Base-by-base conservation (phyloP, 2,888 invertebrate species). In the Arctia plantaginis region DNA sequence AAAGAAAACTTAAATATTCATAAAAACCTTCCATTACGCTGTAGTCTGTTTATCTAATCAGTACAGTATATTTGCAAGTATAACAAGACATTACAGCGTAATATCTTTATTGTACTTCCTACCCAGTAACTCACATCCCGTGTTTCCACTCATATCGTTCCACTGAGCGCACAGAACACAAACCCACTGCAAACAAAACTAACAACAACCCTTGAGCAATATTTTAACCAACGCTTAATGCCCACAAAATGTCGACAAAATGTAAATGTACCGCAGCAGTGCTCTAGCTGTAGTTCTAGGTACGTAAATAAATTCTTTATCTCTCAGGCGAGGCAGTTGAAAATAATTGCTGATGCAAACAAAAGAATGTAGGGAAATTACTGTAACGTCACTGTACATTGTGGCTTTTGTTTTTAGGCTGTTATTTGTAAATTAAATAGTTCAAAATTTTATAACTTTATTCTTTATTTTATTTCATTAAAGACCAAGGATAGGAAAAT, bases 261-360 rank as follows among this genome's bases (percentile, higher is more conserved):
- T 84, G 78, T 77, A 80, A 82, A 84, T 77, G 64, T 44, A 35
- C 51, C 51, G 27, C 73, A 76, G 23, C 51, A 44, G 18, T n/a
- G 74, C 66, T 75, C 78, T 80, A 81, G 76, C 80, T 73, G 66
- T 80, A 81, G 77, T 83, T 82, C 74, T 77, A 68, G 76, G 71
- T 73, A 74, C 76, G 83, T 80, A 80, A 84, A 83, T 83, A 83
- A 77, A 84, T 84, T 82, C 78, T 82, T 84, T 83, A 81, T 82
- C 78, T 79, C 44, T 74, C 23, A 27, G n/a, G 20, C 51, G 66
- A 71, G 69, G 30, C 79, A 76, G 80, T 80, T 82, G 66, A 65
- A 84, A 84, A 84, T 84, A 81, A 84, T 84, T 78, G 77, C 77
- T 65, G 75, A 71, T 55, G 69, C 76, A 74, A 84, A 84, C 82